Conservation (phyloP, 1,140 invertebrate genomes). For the Venustaconcha ellipsiformis region DNA sequence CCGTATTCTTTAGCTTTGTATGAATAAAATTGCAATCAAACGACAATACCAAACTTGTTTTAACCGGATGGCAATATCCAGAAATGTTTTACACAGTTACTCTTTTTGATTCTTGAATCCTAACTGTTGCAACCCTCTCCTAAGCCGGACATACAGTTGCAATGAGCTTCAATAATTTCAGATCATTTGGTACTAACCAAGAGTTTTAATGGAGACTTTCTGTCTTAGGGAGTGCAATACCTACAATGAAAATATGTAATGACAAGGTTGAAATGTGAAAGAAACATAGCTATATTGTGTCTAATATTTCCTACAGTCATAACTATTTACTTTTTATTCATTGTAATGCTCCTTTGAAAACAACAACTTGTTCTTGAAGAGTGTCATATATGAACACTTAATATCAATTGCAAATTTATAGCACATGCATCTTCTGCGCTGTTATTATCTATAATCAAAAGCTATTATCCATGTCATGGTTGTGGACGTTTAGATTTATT, state of each 20-base stretch:
- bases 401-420: too few species aligned
- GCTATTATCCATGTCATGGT: too few species aligned
- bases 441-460: too few species aligned
- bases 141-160: slow-evolving; percentile 38
- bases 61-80: slow-evolving; percentile 6
- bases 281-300: too few species aligned
- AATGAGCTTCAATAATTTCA: slow-evolving; percentile 26
- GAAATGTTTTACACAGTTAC: slow-evolving; percentile 15
- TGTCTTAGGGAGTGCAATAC: neutral
- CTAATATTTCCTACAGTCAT: too few species aligned
- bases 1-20: neutral
- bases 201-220: slow-evolving; percentile 6
- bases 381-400: too few species aligned
- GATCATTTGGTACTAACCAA: slow-evolving; percentile 21
- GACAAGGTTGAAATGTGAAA: too few species aligned
- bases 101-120: slow-evolving; percentile 6
- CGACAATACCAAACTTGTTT: slow-evolving; percentile 4
- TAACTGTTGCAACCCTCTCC: slow-evolving; percentile 30
- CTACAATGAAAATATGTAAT: neutral
- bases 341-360: too few species aligned
- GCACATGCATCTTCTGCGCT: too few species aligned
- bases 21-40: slow-evolving; percentile 8
- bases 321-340: too few species aligned
- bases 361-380: too few species aligned
- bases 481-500: too few species aligned